A percentile compares a stretch with the other conserved stretches of the same genome.
These are phyloP conservation scores for Trilocha varians DNA, from an alignment of 2,888 invertebrate genomes.

Conservation along the genomic window DNA sequence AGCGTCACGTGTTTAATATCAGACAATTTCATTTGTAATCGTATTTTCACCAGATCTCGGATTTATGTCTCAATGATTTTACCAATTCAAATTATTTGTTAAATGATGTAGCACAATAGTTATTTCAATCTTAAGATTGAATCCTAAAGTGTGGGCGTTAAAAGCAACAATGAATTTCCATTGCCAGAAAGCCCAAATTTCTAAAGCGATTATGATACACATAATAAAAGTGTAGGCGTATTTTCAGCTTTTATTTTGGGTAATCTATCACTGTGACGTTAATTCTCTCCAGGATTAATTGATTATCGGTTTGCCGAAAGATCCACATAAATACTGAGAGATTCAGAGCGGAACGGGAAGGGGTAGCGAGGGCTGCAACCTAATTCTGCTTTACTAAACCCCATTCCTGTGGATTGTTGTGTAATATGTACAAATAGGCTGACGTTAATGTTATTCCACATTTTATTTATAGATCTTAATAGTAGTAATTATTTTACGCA, in stretches of 20 bases:
- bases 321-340: slow-evolving; percentile 19
- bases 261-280: slow-evolving; percentile 13
- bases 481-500: too few relatives aligned
- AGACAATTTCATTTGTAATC: not conserved
- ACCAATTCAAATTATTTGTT: too few relatives aligned
- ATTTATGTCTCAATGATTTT: too few relatives aligned
- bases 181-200: not conserved
- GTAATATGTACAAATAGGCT: too few relatives aligned
- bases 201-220: not conserved
- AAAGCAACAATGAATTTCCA: not conserved
- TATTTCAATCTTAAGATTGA: not conserved
- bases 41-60: not conserved
- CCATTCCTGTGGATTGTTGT: not conserved
- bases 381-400: slow-evolving; percentile 10
- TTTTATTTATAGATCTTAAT: too few relatives aligned
- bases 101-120: not conserved
- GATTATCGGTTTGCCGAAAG: slow-evolving; percentile 24
- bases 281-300: slow-evolving; percentile 23
- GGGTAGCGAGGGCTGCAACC: slow-evolving; percentile 16
- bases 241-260: slow-evolving; percentile 13
- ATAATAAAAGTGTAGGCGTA: slow-evolving; percentile 1
- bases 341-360: slow-evolving; percentile 22
- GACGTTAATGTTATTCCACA: too few relatives aligned
- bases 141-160: not conserved
- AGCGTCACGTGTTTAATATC: not conserved